These are phyloP conservation scores for Paramormyrops kingsleyae DNA, from an alignment of 2,113 vertebrate species.

Conservation along the genomic window DNA sequence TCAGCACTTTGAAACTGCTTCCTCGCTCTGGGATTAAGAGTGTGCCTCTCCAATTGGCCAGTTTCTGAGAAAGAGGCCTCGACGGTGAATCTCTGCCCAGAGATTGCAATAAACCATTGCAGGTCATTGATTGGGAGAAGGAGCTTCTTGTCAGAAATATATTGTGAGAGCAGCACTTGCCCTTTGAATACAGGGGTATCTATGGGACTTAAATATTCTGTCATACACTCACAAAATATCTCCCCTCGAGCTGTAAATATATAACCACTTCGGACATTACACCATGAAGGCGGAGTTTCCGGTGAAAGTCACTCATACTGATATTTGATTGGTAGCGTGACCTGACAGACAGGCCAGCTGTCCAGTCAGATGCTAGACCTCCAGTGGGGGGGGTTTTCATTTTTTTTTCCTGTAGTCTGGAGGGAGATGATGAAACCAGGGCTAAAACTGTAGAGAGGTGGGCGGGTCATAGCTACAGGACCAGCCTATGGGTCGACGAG, in stretches of 20 bases:
- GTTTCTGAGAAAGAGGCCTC: neutral
- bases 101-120: slow-evolving; percentile 4
- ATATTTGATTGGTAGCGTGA: neutral
- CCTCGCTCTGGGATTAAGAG: neutral
- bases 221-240: slow-evolving; percentile 24
- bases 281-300: slow-evolving; percentile 22
- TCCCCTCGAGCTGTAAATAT: slow-evolving; percentile 33
- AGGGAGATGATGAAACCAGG: neutral
- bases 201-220: slow-evolving; percentile 2
- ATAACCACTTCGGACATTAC: slow-evolving; percentile 34
- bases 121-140: slow-evolving; percentile 1
- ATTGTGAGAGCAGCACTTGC: neutral
- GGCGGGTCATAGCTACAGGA: neutral
- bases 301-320: neutral
- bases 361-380: slow-evolving; percentile 15
- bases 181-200: neutral
- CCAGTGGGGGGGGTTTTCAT: neutral
- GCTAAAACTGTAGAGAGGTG: neutral
- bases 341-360: slow-evolving; percentile 1
- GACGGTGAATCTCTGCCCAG: neutral
- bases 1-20: slow-evolving; percentile 7
- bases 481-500: neutral
- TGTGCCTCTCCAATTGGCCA: neutral
- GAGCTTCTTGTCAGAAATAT: neutral
- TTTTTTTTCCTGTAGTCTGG: slow-evolving; percentile 12